A percentile compares a stretch with the other conserved stretches of the same genome.
These are phyloP conservation scores for Plectropomus leopardus DNA, from an alignment of 2,113 vertebrate genomes.

Conservation along the genomic window DNA sequence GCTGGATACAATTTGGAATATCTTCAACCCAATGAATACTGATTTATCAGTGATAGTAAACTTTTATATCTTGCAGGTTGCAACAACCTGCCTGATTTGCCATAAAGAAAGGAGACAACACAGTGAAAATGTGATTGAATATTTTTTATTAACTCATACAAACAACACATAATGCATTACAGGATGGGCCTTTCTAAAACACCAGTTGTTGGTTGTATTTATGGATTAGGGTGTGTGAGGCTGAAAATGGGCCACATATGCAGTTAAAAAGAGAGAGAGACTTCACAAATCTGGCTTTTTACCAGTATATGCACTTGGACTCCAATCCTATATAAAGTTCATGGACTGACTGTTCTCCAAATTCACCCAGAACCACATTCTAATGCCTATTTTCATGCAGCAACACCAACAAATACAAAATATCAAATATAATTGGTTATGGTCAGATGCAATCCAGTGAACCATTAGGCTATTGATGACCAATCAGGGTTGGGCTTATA, in stretches of 20 bases:
- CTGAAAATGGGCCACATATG: neutral
- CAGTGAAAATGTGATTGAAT: conserved; percentile 3
- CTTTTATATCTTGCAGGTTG: neutral
- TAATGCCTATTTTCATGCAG: neutral
- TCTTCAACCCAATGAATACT: conserved; percentile 49
- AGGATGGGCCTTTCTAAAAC: neutral
- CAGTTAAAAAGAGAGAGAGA: neutral
- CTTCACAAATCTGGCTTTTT: neutral
- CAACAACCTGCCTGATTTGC: neutral
- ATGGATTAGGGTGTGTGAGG: neutral
- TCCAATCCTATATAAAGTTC: neutral
- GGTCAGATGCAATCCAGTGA: no score
- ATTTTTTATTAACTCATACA: neutral
- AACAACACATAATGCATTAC: conserved; percentile 2
- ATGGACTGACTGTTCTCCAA: neutral
- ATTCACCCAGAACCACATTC: neutral
- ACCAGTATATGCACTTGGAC: neutral
- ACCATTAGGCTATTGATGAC: no score
- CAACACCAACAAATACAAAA: neutral
- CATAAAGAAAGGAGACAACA: conserved; percentile 5
- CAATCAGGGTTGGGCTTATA: no score
- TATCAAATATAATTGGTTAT: neutral
- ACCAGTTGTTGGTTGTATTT: neutral
- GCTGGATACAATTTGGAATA: conserved; percentile 42
- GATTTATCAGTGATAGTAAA: conserved; percentile 44